These are phyloP conservation scores for Holothuria leucospilota DNA, from an alignment of 53 echinoderm and acorn worm species.

Conservation along the genomic window DNA sequence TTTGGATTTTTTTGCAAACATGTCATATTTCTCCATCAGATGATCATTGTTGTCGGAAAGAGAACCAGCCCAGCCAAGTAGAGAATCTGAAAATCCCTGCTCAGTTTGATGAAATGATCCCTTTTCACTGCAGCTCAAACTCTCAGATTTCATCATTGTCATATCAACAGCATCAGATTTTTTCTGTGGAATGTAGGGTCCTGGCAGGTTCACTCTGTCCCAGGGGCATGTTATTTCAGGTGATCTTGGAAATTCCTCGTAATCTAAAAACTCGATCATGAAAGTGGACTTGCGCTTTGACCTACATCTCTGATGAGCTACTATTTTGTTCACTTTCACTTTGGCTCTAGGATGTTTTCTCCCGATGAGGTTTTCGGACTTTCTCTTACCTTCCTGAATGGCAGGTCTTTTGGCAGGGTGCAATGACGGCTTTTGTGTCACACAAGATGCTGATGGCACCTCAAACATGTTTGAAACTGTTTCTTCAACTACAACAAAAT, in stretches of 20 bases:
- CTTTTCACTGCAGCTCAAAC: too few species aligned
- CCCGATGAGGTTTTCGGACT: conserved; percentile 15
- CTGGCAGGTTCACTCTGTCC: conserved; percentile 55
- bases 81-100: too few species aligned
- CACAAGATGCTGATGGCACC: neutral
- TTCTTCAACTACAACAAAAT: too few species aligned
- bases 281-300: conserved; percentile 16
- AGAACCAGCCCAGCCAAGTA: too few species aligned
- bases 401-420: neutral
- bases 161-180: neutral
- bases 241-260: conserved; percentile 28
- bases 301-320: conserved; percentile 32
- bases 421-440: neutral
- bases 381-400: neutral
- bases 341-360: conserved; percentile 52
- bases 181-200: conserved; percentile 62
- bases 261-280: neutral
- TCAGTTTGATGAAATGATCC: too few species aligned
- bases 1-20: too few species aligned
- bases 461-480: neutral
- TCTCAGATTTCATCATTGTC: too few species aligned
- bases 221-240: conserved; percentile 62
- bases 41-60: too few species aligned
- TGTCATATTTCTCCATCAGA: too few species aligned
- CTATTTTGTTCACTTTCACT: conserved; percentile 32